phyloP scores from a whole-genome alignment of 2,797 vertebrate species.

The Melanotaenia parkinsoni region DNA sequence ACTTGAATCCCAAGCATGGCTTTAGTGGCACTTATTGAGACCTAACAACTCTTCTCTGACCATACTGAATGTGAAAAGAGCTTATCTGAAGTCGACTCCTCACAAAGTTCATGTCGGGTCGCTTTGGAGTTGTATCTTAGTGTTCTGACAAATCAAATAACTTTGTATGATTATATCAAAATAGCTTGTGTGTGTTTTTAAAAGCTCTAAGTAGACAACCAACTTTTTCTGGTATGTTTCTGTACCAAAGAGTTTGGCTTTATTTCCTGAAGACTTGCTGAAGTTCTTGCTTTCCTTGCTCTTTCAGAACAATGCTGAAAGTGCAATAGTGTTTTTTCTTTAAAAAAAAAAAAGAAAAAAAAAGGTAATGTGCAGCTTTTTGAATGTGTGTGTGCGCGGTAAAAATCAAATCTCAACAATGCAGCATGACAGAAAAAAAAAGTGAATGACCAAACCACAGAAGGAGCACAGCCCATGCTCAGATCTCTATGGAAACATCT shows the following conservation, averaged over 20 bases:
- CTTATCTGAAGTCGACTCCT: conserved; percentile 87
- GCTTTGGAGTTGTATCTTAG: conserved; percentile 85
- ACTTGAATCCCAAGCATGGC: conserved; percentile 76
- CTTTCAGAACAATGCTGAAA: conserved; percentile 63
- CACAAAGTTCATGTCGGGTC: conserved; percentile 68
- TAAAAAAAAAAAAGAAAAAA: no score
- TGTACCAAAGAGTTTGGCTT: conserved; percentile 80
- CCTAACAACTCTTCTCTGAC: conserved; percentile 87
- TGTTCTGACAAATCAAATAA: conserved; percentile 95
- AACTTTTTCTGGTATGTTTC: conserved; percentile 72
- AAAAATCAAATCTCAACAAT: conserved; percentile 71
- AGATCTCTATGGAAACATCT: conserved; percentile 80
- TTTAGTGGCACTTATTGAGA: conserved; percentile 76
- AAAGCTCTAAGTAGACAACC: conserved; percentile 69
- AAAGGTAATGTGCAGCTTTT: conserved; percentile 67
- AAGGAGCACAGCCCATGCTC: conserved; percentile 89
- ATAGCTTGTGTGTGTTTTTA: conserved; percentile 57
- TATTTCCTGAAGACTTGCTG: conserved; percentile 73
- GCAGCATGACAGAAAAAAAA: conserved; percentile 68
- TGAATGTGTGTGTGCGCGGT: conserved; percentile 70
- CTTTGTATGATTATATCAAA: conserved; percentile 83
- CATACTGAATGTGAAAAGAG: conserved; percentile 97
- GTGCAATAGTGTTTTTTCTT: conserved; percentile 51
- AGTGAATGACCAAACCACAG: conserved; percentile 77
- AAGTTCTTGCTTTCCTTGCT: conserved; percentile 59